phyloP scores from a whole-genome alignment of 2,113 vertebrate species.

The Aix galericulata region DNA sequence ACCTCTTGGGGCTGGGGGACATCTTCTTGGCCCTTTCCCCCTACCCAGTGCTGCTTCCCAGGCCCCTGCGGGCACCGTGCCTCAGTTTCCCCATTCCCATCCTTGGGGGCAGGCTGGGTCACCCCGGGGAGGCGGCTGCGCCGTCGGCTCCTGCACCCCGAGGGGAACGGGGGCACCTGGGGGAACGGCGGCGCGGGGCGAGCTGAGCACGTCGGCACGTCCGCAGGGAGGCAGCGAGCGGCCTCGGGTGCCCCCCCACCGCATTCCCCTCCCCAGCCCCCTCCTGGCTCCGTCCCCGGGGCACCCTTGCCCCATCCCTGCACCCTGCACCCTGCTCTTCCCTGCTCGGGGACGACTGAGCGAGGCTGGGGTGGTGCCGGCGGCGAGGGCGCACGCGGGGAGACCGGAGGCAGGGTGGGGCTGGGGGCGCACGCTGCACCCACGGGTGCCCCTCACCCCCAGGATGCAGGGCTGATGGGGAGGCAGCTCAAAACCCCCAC shows the following conservation, averaged over 20 bases:
- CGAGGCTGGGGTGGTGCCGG: not conserved
- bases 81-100: conserved; percentile 9
- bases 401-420: not conserved
- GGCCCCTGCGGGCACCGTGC: not conserved
- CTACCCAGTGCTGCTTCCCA: not conserved
- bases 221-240: not conserved
- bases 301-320: not conserved
- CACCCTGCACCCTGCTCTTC: not conserved
- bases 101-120: not conserved
- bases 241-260: fast-evolving
- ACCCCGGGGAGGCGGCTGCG: not conserved
- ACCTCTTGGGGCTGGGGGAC: not conserved
- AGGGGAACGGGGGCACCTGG: fast-evolving
- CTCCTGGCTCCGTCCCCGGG: not conserved
- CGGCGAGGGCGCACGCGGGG: not conserved
- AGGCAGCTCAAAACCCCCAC: not conserved
- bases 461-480: not conserved
- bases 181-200: not conserved
- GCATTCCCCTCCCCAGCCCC: not conserved
- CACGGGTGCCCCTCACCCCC: not conserved
- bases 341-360: not conserved
- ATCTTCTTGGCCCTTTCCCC: not conserved
- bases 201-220: not conserved
- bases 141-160: not conserved
- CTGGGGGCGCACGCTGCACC: not conserved